Base-by-base conservation (phyloP, 2,797 vertebrate species). In the Tenualosa ilisha region DNA sequence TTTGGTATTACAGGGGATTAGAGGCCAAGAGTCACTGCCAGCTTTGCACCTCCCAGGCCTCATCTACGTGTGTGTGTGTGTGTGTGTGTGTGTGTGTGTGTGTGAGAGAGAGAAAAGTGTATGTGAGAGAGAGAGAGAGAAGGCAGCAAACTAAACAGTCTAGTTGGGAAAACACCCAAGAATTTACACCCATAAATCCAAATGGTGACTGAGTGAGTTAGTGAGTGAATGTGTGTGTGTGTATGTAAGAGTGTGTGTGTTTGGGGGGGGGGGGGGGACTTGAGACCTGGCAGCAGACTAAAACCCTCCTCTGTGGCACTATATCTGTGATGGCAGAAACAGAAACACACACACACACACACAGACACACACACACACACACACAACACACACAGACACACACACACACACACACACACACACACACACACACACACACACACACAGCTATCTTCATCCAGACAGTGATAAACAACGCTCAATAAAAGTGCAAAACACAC, bases 1-100 rank as follows among this genome's bases (percentile, higher is more conserved):
- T 89, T 86, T 90, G 93, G 94, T 91, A 94, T 94, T 94, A 94
- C 91, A 88, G 92, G 92, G 93, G 94, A 94, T 95, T 95, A 94
- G 90, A 87, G 91, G 89, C 87, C 87, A 91, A 90, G 91, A 79
- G 93, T 87, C 93, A 88, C 90, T 89, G 88, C 87, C 86, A 75
- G 94, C 92, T 93, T 93, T 93, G 90, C 92, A 93, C 92, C 92
- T 95, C 89, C 1, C 85, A 92, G 86, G 86, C 86, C 81, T 83
- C 81, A 72, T 31, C 31, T 51, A 82, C 79, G 68, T 86, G 86
- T 86, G 82, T 81, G 84, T 40, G 86, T 40, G 86, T 86, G 86
- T 50, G 82, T 54, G 86, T 87, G 82, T 82, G 68, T 75, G 68
- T 40, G 31, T 37, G 65, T 72, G 26, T 37, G 31, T 40, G 65